phyloP scores from a whole-genome alignment of 2,113 vertebrate species.

The Choloepus hoffmanni region DNA sequence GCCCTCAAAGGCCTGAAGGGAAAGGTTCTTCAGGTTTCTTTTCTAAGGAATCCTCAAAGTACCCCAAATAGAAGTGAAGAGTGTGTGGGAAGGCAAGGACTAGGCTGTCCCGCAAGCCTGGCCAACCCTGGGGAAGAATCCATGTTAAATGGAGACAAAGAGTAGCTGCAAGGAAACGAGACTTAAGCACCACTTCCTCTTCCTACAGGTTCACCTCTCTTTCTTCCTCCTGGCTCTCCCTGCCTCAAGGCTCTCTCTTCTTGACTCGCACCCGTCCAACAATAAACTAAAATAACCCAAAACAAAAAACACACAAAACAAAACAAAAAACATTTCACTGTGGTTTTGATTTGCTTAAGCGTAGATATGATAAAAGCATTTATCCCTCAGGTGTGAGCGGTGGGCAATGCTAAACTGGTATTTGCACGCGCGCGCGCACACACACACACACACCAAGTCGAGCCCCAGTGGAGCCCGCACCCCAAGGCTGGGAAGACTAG shows the following conservation, averaged over 20 bases:
- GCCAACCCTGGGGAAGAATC: neutral
- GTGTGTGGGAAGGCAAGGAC: too few species aligned
- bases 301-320: neutral
- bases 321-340: neutral
- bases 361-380: neutral
- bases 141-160: neutral
- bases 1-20: neutral
- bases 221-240: neutral
- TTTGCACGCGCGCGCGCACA: neutral
- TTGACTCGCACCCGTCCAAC: neutral
- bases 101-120: neutral
- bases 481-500: neutral
- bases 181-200: neutral
- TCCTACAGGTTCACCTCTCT: neutral
- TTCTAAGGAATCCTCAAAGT: neutral
- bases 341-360: neutral
- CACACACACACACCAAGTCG: too few species aligned
- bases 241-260: too few species aligned
- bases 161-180: neutral
- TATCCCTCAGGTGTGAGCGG: neutral
- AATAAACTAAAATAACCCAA: neutral
- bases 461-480: too few species aligned
- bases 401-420: neutral
- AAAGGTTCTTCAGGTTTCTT: neutral
- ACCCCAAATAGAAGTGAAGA: neutral